These are phyloP conservation scores for Chelon auratus DNA, from an alignment of 2,797 vertebrate species.

Conservation along the genomic window DNA sequence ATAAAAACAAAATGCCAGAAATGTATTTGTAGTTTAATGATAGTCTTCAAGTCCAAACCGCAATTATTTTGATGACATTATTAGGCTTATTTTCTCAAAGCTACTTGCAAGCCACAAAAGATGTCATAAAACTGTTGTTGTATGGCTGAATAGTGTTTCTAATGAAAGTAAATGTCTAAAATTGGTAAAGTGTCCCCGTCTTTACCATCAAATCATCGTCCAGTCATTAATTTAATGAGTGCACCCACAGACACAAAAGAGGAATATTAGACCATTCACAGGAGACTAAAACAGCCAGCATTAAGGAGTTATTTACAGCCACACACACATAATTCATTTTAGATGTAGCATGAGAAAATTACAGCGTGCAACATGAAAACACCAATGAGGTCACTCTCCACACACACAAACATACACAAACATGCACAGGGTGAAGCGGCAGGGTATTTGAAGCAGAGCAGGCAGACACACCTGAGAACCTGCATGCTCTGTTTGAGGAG, in stretches of 20 bases:
- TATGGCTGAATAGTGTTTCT: neutral
- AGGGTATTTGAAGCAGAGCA: conserved; percentile 56
- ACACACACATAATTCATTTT: neutral
- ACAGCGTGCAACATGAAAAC: conserved; percentile 38
- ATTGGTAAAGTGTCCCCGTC: neutral
- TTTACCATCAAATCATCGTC: neutral
- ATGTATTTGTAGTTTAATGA: neutral
- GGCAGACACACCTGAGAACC: conserved; percentile 87
- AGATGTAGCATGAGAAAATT: neutral
- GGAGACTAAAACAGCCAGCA: neutral
- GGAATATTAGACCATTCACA: neutral
- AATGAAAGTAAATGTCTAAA: neutral
- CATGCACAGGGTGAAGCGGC: conserved; percentile 17
- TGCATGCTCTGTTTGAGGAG: conserved; percentile 88
- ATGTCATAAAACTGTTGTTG: neutral
- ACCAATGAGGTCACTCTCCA: conserved; percentile 43
- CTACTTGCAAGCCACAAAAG: neutral
- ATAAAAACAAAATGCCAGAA: neutral
- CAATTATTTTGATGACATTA: neutral
- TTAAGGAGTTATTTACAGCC: neutral
- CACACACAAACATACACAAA: conserved; percentile 21
- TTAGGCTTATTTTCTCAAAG: neutral
- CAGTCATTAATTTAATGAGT: neutral
- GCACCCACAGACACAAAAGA: neutral
- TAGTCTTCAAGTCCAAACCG: neutral